Percentiles rank a stretch among this genome's conserved stretches.
These are phyloP conservation scores for Salminus brasiliensis DNA, from an alignment of 2,113 vertebrate genomes.

Conservation along the genomic window DNA sequence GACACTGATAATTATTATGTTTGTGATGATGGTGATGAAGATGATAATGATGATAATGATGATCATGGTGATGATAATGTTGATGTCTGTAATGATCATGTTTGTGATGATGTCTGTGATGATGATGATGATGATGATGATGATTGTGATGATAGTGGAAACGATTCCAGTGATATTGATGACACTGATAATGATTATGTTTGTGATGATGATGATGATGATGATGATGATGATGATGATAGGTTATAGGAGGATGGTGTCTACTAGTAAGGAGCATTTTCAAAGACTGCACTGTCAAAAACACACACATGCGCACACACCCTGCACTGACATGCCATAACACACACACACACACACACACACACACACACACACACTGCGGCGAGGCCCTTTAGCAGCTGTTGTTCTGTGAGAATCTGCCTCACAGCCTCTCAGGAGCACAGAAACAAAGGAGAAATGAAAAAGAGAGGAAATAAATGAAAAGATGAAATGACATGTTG, in stretches of 20 bases:
- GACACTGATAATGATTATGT: too few relatives aligned
- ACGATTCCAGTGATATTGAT: too few relatives aligned
- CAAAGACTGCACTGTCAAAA: not conserved
- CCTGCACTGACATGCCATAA: not conserved
- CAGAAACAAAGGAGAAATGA: slow-evolving; percentile 46
- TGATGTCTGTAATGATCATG: too few relatives aligned
- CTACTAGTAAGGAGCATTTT: not conserved
- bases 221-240: too few relatives aligned
- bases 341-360: not conserved
- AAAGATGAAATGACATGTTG: slow-evolving; percentile 51
- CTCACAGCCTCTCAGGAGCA: slow-evolving; percentile 41
- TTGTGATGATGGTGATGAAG: not conserved
- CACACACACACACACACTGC: not conserved
- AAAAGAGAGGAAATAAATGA: slow-evolving; percentile 38
- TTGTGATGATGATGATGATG: too few relatives aligned
- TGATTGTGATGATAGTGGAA: too few relatives aligned
- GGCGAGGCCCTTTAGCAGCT: slow-evolving; percentile 22
- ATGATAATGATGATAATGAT: not conserved
- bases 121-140: too few relatives aligned
- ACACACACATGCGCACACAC: not conserved
- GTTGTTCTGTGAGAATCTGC: slow-evolving; percentile 31
- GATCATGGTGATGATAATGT: not conserved
- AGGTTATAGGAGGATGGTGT: not conserved
- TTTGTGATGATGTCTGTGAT: too few relatives aligned
- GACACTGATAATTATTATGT: not conserved